Percentiles rank a stretch among this genome's conserved stretches.
Evolutionary conservation across 2,888 invertebrate genomes (phyloP).

Genomic region (Eupithecia insigniata): DNA sequence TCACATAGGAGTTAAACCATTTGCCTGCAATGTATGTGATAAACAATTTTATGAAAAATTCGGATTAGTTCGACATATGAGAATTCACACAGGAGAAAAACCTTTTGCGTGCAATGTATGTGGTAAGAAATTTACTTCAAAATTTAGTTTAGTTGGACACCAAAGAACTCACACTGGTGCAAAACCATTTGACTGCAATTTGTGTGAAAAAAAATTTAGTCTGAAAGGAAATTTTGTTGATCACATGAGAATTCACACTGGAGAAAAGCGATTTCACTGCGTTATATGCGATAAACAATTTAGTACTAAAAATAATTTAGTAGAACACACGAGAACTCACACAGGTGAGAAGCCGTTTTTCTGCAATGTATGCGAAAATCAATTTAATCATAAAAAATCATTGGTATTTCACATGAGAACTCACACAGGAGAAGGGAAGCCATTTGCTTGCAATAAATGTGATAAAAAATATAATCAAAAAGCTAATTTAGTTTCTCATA

Average conservation of each 20-base stretch:
- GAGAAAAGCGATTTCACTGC: not conserved
- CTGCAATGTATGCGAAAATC: not conserved
- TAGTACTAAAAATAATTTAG: not conserved
- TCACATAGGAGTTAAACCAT: not conserved
- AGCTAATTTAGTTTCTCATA: not conserved
- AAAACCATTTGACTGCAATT: not conserved
- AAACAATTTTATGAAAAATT: not conserved
- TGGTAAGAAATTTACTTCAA: not conserved
- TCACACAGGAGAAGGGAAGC: not conserved
- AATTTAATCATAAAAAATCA: conserved; percentile 2
- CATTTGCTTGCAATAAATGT: not conserved
- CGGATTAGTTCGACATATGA: not conserved
- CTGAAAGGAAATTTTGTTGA: not conserved
- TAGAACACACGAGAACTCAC: not conserved
- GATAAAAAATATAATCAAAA: not conserved
- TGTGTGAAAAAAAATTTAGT: not conserved
- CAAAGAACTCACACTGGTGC: not conserved
- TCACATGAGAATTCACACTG: not conserved
- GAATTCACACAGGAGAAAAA: not conserved
- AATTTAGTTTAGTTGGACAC: not conserved
- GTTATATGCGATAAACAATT: not conserved
- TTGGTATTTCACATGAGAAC: conserved; percentile 1
- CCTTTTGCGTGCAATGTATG: not conserved
- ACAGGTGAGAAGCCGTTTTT: not conserved
- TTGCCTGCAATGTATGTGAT: not conserved